Conservation (phyloP, 2,888 invertebrate species). For the Steinernema scapterisci region DNA sequence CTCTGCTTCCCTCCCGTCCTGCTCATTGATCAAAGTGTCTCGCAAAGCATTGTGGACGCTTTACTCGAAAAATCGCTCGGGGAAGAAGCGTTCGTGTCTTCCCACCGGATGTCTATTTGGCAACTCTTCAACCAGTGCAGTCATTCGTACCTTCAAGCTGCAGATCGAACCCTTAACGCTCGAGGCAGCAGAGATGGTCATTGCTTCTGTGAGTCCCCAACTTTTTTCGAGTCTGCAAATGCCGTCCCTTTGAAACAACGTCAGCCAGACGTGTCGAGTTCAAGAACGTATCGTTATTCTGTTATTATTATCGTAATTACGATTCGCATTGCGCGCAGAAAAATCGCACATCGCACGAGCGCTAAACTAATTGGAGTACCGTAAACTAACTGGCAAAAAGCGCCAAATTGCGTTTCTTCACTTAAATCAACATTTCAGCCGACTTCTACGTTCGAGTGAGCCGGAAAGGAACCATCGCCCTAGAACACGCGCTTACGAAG, state of each 20-base stretch:
- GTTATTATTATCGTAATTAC: slow-evolving; percentile 30
- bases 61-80: not conserved
- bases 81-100: not conserved
- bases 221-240: not conserved
- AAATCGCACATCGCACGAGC: slow-evolving; percentile 13
- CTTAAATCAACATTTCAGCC: slow-evolving; percentile 2
- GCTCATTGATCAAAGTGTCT: not conserved
- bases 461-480: slow-evolving; percentile 36
- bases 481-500: slow-evolving; percentile 40
- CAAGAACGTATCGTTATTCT: slow-evolving; percentile 22
- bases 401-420: slow-evolving; percentile 14
- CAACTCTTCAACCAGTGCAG: slow-evolving; percentile 23
- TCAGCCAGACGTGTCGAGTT: slow-evolving; percentile 17
- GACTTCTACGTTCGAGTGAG: slow-evolving; percentile 23
- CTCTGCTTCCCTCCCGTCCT: not conserved
- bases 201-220: slow-evolving; percentile 8
- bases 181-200: not conserved
- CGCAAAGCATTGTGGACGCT: slow-evolving; percentile 12
- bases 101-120: not conserved
- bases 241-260: not conserved
- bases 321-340: slow-evolving; percentile 17
- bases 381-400: not conserved
- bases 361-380: slow-evolving; percentile 28
- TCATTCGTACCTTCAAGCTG: slow-evolving; percentile 15
- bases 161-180: slow-evolving; percentile 19